Evolutionary conservation across 2,888 invertebrate genomes (phyloP).

Genomic region (Neria commutata): DNA sequence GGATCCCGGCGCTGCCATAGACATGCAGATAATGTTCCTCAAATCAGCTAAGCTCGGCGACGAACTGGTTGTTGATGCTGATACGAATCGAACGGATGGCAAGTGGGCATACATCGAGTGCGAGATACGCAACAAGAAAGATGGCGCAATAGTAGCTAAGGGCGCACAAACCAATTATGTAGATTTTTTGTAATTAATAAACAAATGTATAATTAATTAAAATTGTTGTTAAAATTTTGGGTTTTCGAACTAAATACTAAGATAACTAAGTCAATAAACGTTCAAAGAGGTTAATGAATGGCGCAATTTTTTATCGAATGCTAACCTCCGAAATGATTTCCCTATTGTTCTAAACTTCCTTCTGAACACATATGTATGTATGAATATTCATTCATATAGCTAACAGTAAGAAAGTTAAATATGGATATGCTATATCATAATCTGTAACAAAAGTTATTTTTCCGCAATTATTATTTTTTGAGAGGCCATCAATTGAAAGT

Average conservation of each 20-base stretch:
- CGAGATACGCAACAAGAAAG: slow-evolving; percentile 76
- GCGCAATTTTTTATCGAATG: too few relatives aligned
- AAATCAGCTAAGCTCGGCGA: slow-evolving; percentile 80
- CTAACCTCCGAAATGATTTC: too few relatives aligned
- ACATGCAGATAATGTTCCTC: slow-evolving; percentile 82
- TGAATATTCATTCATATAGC: too few relatives aligned
- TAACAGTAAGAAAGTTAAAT: too few relatives aligned
- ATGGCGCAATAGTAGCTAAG: slow-evolving; percentile 75
- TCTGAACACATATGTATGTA: too few relatives aligned
- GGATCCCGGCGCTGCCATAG: slow-evolving; percentile 79
- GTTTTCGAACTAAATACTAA: not conserved
- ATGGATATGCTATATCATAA: too few relatives aligned
- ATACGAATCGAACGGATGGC: slow-evolving; percentile 76
- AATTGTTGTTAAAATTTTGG: too few relatives aligned
- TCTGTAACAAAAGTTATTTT: too few relatives aligned
- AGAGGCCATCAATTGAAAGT: too few relatives aligned
- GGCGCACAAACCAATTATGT: slow-evolving; percentile 86
- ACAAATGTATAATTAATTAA: not conserved
- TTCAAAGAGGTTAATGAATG: too few relatives aligned
- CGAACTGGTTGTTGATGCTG: slow-evolving; percentile 77
- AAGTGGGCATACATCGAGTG: slow-evolving; percentile 83
- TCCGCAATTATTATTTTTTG: too few relatives aligned
- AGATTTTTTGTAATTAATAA: slow-evolving; percentile 33
- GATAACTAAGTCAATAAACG: not conserved
- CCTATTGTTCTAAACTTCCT: too few relatives aligned